Evolutionary conservation across 2,113 vertebrate genomes (phyloP).

Genomic region (Merops nubicus): DNA sequence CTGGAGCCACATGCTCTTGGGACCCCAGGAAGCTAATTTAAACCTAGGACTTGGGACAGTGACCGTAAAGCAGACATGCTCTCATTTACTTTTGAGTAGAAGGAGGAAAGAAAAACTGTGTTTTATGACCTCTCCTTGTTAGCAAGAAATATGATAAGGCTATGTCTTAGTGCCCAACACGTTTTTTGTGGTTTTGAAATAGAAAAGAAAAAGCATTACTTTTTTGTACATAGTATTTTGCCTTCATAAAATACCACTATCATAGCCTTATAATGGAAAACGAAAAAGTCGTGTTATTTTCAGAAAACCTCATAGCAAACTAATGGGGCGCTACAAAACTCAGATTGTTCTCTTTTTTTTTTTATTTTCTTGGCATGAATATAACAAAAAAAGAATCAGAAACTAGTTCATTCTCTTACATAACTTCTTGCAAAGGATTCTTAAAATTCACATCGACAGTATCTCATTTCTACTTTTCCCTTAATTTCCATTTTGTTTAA

Average conservation of each 20-base stretch:
- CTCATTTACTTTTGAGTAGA: not conserved
- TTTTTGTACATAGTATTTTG: not conserved
- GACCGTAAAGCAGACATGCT: not conserved
- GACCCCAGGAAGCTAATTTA: not conserved
- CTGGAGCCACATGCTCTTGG: not conserved
- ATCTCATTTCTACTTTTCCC: not conserved
- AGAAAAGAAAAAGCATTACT: not conserved
- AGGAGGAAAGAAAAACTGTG: not conserved
- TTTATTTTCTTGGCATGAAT: not conserved
- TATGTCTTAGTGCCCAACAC: not conserved
- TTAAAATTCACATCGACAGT: constrained; percentile 10
- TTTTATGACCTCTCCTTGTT: not conserved
- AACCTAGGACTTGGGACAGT: not conserved
- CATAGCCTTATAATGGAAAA: not conserved
- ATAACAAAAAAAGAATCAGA: not conserved
- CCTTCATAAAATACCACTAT: not conserved
- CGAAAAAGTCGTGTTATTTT: not conserved
- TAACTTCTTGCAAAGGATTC: constrained; percentile 2
- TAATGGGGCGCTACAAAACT: not conserved
- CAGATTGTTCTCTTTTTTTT: not conserved
- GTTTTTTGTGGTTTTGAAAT: not conserved
- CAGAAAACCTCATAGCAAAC: not conserved
- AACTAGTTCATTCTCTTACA: constrained; percentile 13
- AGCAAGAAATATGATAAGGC: not conserved
- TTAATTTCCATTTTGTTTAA: constrained; percentile 40